Conservation (phyloP, 2,888 invertebrate species). For the Pachliopta kotzebuea region DNA sequence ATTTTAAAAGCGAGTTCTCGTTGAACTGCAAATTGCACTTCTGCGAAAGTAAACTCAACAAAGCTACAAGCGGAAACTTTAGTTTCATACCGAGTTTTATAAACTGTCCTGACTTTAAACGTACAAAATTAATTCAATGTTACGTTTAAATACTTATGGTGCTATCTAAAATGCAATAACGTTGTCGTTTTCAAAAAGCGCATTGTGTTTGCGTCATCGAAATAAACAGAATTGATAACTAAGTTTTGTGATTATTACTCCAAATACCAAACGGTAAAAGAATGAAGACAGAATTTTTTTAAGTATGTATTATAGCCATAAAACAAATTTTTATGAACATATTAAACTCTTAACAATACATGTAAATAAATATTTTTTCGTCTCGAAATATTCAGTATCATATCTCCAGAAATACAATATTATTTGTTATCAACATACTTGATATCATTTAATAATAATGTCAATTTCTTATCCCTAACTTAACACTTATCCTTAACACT, state of each 20-base stretch:
- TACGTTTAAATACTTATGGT: slow-evolving; percentile 25
- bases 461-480: too few relatives aligned
- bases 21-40: slow-evolving; percentile 46
- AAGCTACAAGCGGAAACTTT: slow-evolving; percentile 39
- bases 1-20: slow-evolving; percentile 56
- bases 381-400: too few relatives aligned
- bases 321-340: too few relatives aligned
- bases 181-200: background rate
- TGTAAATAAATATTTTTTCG: too few relatives aligned
- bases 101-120: slow-evolving; percentile 36
- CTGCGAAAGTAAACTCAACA: slow-evolving; percentile 47
- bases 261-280: too few relatives aligned
- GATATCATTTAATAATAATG: too few relatives aligned
- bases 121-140: slow-evolving; percentile 36
- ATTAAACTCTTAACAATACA: too few relatives aligned
- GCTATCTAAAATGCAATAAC: background rate
- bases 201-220: background rate
- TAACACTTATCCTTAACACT: too few relatives aligned
- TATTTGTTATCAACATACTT: too few relatives aligned
- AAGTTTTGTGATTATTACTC: background rate
- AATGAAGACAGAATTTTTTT: too few relatives aligned
- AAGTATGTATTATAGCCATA: too few relatives aligned
- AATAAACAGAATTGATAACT: background rate
- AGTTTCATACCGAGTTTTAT: slow-evolving; percentile 38
- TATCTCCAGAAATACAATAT: too few relatives aligned